Evolutionary conservation across 1,140 invertebrate species (phyloP).

Genomic region (Mercenaria mercenaria): DNA sequence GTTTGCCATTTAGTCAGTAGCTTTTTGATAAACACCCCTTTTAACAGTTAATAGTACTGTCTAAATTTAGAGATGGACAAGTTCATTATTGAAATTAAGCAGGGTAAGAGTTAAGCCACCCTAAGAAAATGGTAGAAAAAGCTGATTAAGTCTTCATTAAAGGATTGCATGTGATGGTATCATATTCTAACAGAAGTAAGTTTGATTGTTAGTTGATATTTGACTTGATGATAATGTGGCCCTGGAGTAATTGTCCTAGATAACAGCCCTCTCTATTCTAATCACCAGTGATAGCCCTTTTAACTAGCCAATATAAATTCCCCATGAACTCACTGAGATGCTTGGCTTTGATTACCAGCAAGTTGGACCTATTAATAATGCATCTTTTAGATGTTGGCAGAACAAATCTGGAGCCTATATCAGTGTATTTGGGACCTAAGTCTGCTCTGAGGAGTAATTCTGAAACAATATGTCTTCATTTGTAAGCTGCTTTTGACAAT

Average conservation of each 20-base stretch:
- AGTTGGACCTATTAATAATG: slow-evolving; percentile 45
- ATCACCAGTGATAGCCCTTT: slow-evolving; percentile 33
- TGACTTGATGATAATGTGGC: not conserved
- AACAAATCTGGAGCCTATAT: not conserved
- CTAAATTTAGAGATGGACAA: too few relatives aligned
- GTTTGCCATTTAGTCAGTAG: too few relatives aligned
- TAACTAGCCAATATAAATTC: slow-evolving; percentile 36
- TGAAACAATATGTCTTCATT: too few relatives aligned
- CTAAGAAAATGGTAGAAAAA: too few relatives aligned
- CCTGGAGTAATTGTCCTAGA: slow-evolving; percentile 4
- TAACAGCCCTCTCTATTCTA: not conserved
- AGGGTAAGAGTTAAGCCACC: too few relatives aligned
- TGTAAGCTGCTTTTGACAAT: too few relatives aligned
- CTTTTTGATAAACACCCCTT: too few relatives aligned
- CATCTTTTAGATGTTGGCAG: not conserved
- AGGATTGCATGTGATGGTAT: slow-evolving; percentile 20
- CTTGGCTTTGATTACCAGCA: not conserved
- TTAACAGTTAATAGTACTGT: too few relatives aligned
- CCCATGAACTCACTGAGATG: not conserved
- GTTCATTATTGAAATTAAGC: too few relatives aligned
- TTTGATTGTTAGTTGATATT: slow-evolving; percentile 22
- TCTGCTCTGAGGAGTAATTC: too few relatives aligned
- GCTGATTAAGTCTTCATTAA: slow-evolving; percentile 1
- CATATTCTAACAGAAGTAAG: slow-evolving; percentile 14
- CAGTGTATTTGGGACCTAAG: too few relatives aligned